Percentiles rank a stretch among this genome's conserved stretches.
Evolutionary conservation across 2,113 vertebrate genomes (phyloP).

Genomic region (Bettongia penicillata): DNA sequence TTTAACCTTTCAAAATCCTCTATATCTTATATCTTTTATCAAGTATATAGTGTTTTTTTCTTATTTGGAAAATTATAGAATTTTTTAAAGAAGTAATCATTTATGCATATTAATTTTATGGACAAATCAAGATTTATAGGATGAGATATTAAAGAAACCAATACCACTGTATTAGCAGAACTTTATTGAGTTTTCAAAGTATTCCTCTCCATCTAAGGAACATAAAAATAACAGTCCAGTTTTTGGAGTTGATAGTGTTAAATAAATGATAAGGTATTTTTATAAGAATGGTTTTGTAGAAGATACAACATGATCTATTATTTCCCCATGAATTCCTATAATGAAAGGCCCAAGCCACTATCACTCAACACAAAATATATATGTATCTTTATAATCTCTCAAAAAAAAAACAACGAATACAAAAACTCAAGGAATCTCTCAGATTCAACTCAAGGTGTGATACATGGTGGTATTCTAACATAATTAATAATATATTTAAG

Average conservation of each 20-base stretch:
- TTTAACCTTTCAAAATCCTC: not conserved
- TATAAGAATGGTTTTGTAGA: not conserved
- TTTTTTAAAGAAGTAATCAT: not conserved
- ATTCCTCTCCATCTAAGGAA: not conserved
- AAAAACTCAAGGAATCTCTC: not conserved
- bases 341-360: not conserved
- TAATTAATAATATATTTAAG: not conserved
- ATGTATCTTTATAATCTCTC: not conserved
- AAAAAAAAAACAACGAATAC: not conserved
- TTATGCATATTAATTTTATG: not conserved
- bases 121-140: not conserved
- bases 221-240: not conserved
- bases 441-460: not conserved
- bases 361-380: not conserved
- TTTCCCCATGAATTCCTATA: not conserved
- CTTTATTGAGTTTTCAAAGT: not conserved
- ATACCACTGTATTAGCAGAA: not conserved
- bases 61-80: not conserved
- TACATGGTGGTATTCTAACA: not conserved
- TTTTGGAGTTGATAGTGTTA: not conserved
- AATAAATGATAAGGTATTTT: not conserved
- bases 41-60: not conserved
- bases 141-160: not conserved
- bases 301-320: not conserved
- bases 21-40: not conserved